Evolutionary conservation across 1,140 invertebrate genomes (phyloP).

Genomic region (Pogonognathellus flavescens): DNA sequence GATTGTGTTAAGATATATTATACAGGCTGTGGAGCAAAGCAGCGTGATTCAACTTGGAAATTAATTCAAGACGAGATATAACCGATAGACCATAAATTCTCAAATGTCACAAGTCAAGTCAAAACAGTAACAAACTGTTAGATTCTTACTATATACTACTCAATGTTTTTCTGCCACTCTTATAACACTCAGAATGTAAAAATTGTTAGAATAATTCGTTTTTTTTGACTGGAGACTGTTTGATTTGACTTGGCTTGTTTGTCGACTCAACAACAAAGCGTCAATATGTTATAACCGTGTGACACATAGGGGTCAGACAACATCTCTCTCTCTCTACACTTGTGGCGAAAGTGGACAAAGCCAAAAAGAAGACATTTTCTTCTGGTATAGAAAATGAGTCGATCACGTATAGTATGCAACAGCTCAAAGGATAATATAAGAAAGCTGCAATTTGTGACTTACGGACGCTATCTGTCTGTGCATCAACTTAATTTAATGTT

Average conservation of each 20-base stretch:
- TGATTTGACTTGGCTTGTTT: constrained; percentile 14
- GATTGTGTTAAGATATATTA: too few species aligned
- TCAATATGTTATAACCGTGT: background rate
- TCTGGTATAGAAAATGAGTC: constrained; percentile 23
- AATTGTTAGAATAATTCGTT: too few species aligned
- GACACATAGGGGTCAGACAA: constrained; percentile 25
- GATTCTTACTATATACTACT: background rate
- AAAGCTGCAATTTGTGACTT: constrained; percentile 31
- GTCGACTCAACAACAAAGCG: background rate
- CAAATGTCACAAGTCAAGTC: background rate
- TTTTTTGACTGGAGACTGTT: background rate
- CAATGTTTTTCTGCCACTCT: too few species aligned
- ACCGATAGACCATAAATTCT: too few species aligned
- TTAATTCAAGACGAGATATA: too few species aligned
- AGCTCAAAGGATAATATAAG: constrained; percentile 7
- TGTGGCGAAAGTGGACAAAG: constrained; percentile 29
- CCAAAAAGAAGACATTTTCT: background rate
- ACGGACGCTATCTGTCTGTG: background rate
- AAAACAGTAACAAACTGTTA: background rate
- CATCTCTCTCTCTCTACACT: background rate
- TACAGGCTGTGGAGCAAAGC: too few species aligned
- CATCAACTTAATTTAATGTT: constrained; percentile 32
- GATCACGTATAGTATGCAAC: constrained; percentile 25
- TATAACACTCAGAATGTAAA: too few species aligned
- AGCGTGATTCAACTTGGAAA: too few species aligned